Evolutionary conservation across 2,797 vertebrate genomes (phyloP).

Genomic region (Percopsis omiscomaycus): DNA sequence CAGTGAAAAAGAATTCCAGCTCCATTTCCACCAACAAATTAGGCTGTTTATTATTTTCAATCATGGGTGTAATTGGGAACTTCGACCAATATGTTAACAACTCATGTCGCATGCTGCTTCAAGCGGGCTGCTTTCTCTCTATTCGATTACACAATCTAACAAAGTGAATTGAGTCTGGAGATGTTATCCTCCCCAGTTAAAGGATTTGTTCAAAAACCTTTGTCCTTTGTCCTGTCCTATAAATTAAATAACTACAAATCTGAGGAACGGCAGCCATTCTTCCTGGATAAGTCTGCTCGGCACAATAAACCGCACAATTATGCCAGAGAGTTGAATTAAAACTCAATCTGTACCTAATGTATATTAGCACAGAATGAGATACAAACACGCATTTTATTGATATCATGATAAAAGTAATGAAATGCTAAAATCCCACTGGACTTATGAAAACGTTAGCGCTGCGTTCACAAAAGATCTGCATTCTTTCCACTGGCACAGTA

Average conservation of each 20-base stretch:
- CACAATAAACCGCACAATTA: not conserved
- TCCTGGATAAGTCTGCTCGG: not conserved
- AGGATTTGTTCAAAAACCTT: conserved; percentile 42
- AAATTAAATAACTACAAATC: conserved; percentile 49
- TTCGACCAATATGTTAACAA: conserved; percentile 32
- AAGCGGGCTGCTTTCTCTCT: conserved; percentile 49
- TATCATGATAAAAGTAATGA: not conserved
- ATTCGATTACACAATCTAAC: conserved; percentile 58
- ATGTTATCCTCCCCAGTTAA: conserved; percentile 54
- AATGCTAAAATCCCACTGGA: too few species aligned
- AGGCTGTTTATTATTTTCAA: conserved; percentile 20
- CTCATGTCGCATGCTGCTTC: conserved; percentile 40
- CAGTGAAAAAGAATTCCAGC: conserved; percentile 20
- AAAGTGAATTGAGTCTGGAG: conserved; percentile 57
- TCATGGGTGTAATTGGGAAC: conserved; percentile 24
- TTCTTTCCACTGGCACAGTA: too few species aligned
- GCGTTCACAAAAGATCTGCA: too few species aligned
- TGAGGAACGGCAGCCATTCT: conserved; percentile 35
- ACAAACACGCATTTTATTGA: conserved; percentile 5
- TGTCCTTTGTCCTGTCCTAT: conserved; percentile 41
- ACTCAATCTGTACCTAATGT: conserved; percentile 10
- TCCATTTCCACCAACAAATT: conserved; percentile 21
- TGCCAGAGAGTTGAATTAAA: not conserved
- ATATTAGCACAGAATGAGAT: conserved; percentile 15
- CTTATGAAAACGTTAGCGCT: not conserved